Evolutionary conservation across 2,797 vertebrate species (phyloP), one percentile per base, ranked within the genome.

Genomic region (Phrynocephalus vlangalii): DNA sequence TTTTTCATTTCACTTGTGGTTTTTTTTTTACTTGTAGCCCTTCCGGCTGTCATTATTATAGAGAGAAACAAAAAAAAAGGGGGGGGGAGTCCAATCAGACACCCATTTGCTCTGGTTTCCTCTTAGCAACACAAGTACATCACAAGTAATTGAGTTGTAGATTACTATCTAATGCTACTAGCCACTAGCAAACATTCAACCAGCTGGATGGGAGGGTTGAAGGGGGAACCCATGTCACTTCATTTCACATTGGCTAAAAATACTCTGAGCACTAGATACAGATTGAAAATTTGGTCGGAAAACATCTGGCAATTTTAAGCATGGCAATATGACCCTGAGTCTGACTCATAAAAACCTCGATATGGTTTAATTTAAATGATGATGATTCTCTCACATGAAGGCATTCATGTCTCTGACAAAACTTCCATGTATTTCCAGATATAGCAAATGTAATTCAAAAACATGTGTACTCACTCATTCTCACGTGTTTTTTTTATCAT

Each of bases 131-230:
- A 86, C 48, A n/a, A 79, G 70, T 79, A 28, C 6, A 52, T 26
- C 48, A 56, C 68, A 44, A 15, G 68, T 81, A 81, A 75, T 56
- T 80, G 44, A 28, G 22, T 28, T 30, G 44, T 66, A 38, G 56
- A 88, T 84, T 84, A n/a, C 48, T n/a, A 71, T 84, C 68, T 88
- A 88, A 84, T 79, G 79, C 76, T 50, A 66, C 33, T 26, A 73
- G 9, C 68, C 60, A 77, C 44, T 6, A 50, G 73, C 8, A n/a
- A 85, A 28, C 75, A 38, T 52, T 75, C 15, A 28, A 52, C 70
- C 16, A 26, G n/a, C 63, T 72, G 26, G 16, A 15, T 1, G n/a
- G n/a, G 22, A 24, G 18, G 5, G 3, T 44, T 44, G 38, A 44
- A 22, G 22, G 18, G 13, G 24, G 15, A 52, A 38, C 8, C 9